A percentile compares a stretch with the other conserved stretches of the same genome.
phyloP scores from a whole-genome alignment of 2,888 invertebrate genomes.

The Eustalomyia histrio region DNA sequence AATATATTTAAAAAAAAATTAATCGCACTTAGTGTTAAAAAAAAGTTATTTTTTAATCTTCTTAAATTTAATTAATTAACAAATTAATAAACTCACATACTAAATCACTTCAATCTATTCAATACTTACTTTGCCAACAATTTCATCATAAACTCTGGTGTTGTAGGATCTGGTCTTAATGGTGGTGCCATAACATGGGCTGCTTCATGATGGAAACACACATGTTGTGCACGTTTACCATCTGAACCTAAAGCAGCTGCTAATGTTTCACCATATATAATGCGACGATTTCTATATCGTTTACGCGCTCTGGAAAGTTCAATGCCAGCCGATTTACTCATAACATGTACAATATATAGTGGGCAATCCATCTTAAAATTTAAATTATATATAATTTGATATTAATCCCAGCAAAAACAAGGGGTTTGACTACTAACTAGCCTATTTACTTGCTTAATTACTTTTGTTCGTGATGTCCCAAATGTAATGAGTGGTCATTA shows the following conservation, averaged over 20 bases:
- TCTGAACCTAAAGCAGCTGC: conserved; percentile 81
- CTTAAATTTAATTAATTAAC: too few relatives aligned
- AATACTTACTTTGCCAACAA: conserved; percentile 90
- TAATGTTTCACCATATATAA: conserved; percentile 91
- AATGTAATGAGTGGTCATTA: too few relatives aligned
- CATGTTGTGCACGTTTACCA: conserved; percentile 88
- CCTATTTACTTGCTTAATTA: too few relatives aligned
- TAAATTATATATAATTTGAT: too few relatives aligned
- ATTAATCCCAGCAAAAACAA: too few relatives aligned
- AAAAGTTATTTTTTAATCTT: too few relatives aligned
- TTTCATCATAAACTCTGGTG: conserved; percentile 91
- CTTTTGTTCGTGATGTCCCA: too few relatives aligned
- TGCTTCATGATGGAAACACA: conserved; percentile 96
- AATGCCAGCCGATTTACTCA: conserved; percentile 95
- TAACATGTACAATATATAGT: conserved; percentile 90
- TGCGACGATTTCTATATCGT: too few relatives aligned
- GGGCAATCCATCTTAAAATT: not conserved
- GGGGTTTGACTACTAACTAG: too few relatives aligned
- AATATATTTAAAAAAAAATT: too few relatives aligned
- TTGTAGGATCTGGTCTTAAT: conserved; percentile 91
- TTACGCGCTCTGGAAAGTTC: conserved; percentile 75
- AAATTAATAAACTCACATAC: not conserved
- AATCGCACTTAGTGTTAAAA: too few relatives aligned
- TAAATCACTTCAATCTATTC: not conserved
- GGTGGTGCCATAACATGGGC: conserved; percentile 97